Evolutionary conservation across 1,140 invertebrate species (phyloP).

Genomic region (Heliconius nattereri): DNA sequence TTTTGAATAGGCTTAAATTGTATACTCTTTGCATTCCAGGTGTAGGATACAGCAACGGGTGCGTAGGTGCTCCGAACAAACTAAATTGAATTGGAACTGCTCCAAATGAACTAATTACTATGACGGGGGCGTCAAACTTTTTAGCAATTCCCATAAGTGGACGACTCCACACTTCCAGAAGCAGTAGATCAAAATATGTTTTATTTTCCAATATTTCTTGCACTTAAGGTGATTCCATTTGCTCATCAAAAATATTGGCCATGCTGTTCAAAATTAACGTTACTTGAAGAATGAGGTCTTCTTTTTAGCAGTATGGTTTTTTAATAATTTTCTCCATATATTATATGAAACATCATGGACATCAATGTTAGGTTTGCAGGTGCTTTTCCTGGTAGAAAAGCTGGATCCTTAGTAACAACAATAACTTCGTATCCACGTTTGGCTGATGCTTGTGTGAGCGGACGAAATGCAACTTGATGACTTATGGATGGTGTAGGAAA

Average conservation of each 20-base stretch:
- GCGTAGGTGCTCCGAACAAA: constrained; percentile 69
- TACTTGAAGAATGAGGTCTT: constrained; percentile 33
- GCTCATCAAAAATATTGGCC: constrained; percentile 44
- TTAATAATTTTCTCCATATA: constrained; percentile 42
- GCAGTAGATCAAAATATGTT: constrained; percentile 57
- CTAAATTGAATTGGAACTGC: constrained; percentile 43
- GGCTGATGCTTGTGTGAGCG: constrained; percentile 54
- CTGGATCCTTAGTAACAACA: constrained; percentile 52
- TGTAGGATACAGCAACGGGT: constrained; percentile 75
- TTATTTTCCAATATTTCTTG: constrained; percentile 48
- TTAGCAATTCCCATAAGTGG: constrained; percentile 57
- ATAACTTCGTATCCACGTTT: constrained; percentile 75
- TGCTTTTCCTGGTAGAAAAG: constrained; percentile 43
- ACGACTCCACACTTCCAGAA: constrained; percentile 54
- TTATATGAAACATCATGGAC: constrained; percentile 50
- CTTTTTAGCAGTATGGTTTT: constrained; percentile 14
- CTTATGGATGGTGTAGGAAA: constrained; percentile 65
- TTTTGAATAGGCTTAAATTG: constrained; percentile 57
- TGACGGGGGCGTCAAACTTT: constrained; percentile 67
- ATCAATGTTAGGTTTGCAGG: constrained; percentile 42
- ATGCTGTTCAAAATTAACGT: constrained; percentile 38
- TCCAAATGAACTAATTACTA: constrained; percentile 64
- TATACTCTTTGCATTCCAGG: constrained; percentile 49
- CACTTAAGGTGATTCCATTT: constrained; percentile 52
- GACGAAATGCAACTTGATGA: constrained; percentile 1